Conservation (phyloP, 2,888 invertebrate genomes). For the Opisthograptis luteolata region DNA sequence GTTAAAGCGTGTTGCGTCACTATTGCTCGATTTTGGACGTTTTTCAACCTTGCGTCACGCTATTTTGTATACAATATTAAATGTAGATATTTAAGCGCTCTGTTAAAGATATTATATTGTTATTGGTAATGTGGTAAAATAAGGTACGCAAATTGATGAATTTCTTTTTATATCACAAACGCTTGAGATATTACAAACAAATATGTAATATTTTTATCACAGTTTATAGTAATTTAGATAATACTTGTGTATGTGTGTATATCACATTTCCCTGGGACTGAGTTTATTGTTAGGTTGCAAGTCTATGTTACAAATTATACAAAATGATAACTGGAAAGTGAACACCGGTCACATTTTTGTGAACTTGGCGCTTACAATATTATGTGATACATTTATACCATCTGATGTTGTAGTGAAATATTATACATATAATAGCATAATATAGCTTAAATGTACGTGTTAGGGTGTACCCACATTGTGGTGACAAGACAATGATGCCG, state of each 20-base stretch:
- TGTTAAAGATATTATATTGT: no score
- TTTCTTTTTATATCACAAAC: no score
- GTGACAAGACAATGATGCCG: no score
- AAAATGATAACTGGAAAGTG: not conserved
- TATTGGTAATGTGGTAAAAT: not conserved
- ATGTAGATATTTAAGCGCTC: no score
- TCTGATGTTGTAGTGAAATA: not conserved
- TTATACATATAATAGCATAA: not conserved
- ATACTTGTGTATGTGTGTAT: constrained; percentile 28
- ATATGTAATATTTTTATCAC: not conserved
- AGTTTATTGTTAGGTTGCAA: constrained; percentile 41
- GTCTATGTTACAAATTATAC: constrained; percentile 21
- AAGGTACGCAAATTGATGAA: no score
- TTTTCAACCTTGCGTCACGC: not conserved
- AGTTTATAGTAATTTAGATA: not conserved
- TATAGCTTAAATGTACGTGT: no score
- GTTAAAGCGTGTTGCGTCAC: no score
- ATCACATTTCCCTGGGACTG: constrained; percentile 51
- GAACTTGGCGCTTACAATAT: not conserved
- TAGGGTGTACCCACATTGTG: no score
- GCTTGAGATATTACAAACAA: not conserved
- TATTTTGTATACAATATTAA: no score
- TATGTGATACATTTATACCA: not conserved
- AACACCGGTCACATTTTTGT: not conserved
- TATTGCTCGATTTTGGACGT: no score